Percentiles rank a stretch among this genome's conserved stretches.
Evolutionary conservation across 2,113 vertebrate species (phyloP).

Genomic region (Mobula hypostoma): DNA sequence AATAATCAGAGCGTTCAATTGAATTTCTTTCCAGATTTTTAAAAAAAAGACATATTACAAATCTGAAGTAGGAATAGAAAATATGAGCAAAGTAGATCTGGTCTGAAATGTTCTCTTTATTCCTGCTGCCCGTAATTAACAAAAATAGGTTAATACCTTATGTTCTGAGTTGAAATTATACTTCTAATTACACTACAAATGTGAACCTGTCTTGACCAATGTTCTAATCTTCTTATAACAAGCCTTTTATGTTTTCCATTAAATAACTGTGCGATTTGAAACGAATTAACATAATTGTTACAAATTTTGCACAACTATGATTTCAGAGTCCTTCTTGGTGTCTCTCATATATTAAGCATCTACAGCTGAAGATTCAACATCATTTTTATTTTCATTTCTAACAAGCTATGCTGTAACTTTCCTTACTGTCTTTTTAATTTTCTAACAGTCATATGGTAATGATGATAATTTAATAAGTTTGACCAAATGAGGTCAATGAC

Average conservation of each 20-base stretch:
- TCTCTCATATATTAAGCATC: background rate
- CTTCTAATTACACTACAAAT: background rate
- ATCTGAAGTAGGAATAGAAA: background rate
- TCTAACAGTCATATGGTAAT: background rate
- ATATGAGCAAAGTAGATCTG: background rate
- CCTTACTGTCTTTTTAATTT: background rate
- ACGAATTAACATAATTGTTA: constrained; percentile 19
- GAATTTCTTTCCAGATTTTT: background rate
- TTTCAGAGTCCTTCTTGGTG: background rate
- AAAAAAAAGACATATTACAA: background rate
- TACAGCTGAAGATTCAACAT: background rate
- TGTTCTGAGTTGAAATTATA: background rate
- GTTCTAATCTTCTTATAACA: background rate
- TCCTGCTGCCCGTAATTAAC: background rate
- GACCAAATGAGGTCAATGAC: background rate
- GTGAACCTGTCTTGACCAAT: background rate
- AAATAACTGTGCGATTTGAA: background rate
- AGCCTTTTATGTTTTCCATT: background rate
- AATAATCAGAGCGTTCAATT: background rate
- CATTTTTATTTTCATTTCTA: background rate
- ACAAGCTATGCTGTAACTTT: background rate
- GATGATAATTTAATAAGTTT: background rate
- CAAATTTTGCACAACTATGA: background rate
- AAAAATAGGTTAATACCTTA: background rate
- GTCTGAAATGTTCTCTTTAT: no score